These are phyloP conservation scores for Halcyon senegalensis DNA, from an alignment of 2,113 vertebrate species.

Conservation along the genomic window DNA sequence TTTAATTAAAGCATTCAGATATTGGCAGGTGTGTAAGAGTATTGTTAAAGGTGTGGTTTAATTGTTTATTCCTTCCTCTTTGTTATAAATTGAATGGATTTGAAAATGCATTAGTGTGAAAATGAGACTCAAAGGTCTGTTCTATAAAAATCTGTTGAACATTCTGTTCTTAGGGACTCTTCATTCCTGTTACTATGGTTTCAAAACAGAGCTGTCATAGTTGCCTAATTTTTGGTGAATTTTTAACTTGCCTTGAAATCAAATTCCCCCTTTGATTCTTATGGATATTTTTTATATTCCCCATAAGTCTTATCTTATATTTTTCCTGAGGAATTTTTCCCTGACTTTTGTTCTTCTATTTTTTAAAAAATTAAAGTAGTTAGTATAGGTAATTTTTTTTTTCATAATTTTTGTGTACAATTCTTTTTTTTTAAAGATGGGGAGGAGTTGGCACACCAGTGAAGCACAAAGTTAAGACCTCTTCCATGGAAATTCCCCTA, in stretches of 20 bases:
- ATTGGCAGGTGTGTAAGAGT: slow-evolving; percentile 69
- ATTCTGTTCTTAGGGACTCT: neutral
- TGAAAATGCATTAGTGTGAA: slow-evolving; percentile 68
- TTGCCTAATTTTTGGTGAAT: neutral
- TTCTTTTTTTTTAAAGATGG: neutral
- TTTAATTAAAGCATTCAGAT: slow-evolving; percentile 74
- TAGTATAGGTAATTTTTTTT: too few relatives aligned
- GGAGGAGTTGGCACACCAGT: neutral
- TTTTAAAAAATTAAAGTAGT: too few relatives aligned
- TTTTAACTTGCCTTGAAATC: neutral
- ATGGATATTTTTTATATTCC: too few relatives aligned
- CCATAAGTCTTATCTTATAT: too few relatives aligned
- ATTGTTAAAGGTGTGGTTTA: slow-evolving; percentile 66
- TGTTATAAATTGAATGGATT: slow-evolving; percentile 67
- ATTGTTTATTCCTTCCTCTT: slow-evolving; percentile 74
- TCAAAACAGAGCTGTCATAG: neutral
- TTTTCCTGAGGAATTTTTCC: too few relatives aligned
- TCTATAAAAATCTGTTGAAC: slow-evolving; percentile 24
- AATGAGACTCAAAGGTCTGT: slow-evolving; percentile 63
- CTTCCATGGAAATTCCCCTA: neutral
- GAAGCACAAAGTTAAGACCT: neutral
- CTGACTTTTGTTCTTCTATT: too few relatives aligned
- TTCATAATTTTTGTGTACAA: too few relatives aligned
- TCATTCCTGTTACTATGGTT: neutral
- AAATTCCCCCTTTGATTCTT: too few relatives aligned